Evolutionary conservation across 2,888 invertebrate genomes (phyloP), one percentile per base, ranked within the genome.

Genomic region (Spodoptera exigua): DNA sequence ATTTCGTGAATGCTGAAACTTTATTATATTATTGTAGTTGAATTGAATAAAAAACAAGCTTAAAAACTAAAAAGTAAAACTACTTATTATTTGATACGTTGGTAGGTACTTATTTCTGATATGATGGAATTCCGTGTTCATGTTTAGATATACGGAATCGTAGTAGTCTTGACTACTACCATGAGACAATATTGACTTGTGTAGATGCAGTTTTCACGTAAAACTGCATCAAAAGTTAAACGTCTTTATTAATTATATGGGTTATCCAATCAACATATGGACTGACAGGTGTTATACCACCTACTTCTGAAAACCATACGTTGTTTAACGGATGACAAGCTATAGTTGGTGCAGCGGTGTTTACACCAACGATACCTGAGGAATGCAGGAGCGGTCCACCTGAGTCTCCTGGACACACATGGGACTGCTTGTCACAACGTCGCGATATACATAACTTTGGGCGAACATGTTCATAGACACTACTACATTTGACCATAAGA

Each of bases 261-360:
- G 46, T 58, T 34, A 62, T 66, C 67, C 59, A 62, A 17, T 66
- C 67, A 1, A 62, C 34, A 16, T 47, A 43, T 0, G 41, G 61
- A 5, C 57, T 61, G 10, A 18, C 43, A 17, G 61, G 59, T 36
- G 61, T 62, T 13, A 47, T 3, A 2, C 3, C 2, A 1, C 5
- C 36, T 5, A n/a, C 13, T 13, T 36, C 36, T 3, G 9, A 21
- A 21, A 5, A 21, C 21, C 5, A 5, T 21, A 21, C 21, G 3
- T 21, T 5, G 5, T 5, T 5, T 21, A 5, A 21, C 3, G 21
- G 5, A 21, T 21, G 5, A 21, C 21, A 21, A 5, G 4, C 21
- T 5, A 2, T 5, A 2, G 21, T 14, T 9, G 40, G 40, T 17
- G 27, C 49, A 2, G 40, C 11, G 12, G 37, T 39, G 27, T 49